Conservation (phyloP, 2,888 invertebrate genomes). For the Ectobius pallidus region DNA sequence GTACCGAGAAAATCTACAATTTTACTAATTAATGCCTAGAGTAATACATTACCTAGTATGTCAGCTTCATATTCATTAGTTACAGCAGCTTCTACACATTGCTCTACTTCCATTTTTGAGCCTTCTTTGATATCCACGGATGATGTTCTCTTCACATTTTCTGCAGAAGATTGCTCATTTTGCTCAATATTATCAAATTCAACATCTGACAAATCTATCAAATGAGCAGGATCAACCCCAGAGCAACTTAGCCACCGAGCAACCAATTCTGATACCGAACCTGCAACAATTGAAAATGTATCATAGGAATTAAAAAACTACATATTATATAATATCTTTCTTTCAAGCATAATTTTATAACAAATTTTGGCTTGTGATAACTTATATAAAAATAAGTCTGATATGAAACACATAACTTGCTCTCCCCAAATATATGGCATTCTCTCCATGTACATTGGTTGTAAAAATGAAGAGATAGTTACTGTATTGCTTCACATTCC, state of each 20-base stretch:
- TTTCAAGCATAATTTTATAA: no score
- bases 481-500: no score
- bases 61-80: conserved; percentile 29
- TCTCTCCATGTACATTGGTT: no score
- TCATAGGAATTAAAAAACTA: no score
- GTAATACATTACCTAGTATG: conserved; percentile 33
- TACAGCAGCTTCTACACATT: conserved; percentile 31
- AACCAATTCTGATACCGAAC: conserved; percentile 87
- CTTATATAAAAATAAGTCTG: no score
- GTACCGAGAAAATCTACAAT: no score
- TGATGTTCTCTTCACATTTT: not conserved
- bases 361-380: no score
- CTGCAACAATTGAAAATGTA: conserved; percentile 52
- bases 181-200: conserved; percentile 47
- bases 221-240: conserved; percentile 68
- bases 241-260: conserved; percentile 84
- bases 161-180: conserved; percentile 27
- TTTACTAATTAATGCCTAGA: no score
- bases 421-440: no score
- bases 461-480: no score
- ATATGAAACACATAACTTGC: no score
- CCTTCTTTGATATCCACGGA: conserved; percentile 32
- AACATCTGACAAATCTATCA: conserved; percentile 53
- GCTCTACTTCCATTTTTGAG: conserved; percentile 10
- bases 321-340: no score